Evolutionary conservation across 2,888 invertebrate species (phyloP).

Genomic region (Apamea epomidion): DNA sequence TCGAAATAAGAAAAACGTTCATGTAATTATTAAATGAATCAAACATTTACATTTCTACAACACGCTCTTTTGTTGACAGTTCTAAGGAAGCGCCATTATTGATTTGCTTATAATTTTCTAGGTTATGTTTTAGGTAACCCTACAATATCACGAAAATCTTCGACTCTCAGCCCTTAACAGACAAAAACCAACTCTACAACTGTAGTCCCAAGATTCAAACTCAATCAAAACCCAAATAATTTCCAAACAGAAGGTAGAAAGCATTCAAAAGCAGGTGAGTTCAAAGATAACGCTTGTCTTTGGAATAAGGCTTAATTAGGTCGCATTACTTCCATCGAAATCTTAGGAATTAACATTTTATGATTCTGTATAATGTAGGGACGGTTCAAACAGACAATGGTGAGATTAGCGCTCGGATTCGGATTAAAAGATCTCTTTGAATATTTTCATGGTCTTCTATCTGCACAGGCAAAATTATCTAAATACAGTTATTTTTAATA

Average conservation of each 20-base stretch:
- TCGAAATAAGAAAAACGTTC: too few species aligned
- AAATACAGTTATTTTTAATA: background rate
- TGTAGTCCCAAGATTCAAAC: slow-evolving; percentile 42
- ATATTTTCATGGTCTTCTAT: slow-evolving; percentile 15
- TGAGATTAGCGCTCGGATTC: slow-evolving; percentile 26
- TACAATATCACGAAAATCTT: slow-evolving; percentile 72
- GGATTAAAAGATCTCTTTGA: slow-evolving; percentile 22
- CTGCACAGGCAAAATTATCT: background rate
- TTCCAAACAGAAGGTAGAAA: slow-evolving; percentile 73
- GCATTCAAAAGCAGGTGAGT: slow-evolving; percentile 83
- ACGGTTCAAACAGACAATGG: slow-evolving; percentile 53
- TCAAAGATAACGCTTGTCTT: slow-evolving; percentile 87
- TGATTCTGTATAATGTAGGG: slow-evolving; percentile 47
- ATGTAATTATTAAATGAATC: too few species aligned
- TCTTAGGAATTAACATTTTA: slow-evolving; percentile 67
- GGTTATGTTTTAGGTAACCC: slow-evolving; percentile 45
- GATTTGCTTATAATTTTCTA: too few species aligned
- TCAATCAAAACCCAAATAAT: slow-evolving; percentile 21
- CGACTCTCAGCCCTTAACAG: slow-evolving; percentile 60
- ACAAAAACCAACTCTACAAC: slow-evolving; percentile 61
- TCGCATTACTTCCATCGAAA: slow-evolving; percentile 77
- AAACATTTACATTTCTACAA: too few species aligned
- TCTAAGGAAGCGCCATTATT: too few species aligned
- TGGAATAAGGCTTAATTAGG: slow-evolving; percentile 85
- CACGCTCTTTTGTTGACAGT: too few species aligned